A percentile compares a stretch with the other conserved stretches of the same genome.
phyloP scores from a whole-genome alignment of 2,113 vertebrate genomes.

The Brienomyrus brachyistius region DNA sequence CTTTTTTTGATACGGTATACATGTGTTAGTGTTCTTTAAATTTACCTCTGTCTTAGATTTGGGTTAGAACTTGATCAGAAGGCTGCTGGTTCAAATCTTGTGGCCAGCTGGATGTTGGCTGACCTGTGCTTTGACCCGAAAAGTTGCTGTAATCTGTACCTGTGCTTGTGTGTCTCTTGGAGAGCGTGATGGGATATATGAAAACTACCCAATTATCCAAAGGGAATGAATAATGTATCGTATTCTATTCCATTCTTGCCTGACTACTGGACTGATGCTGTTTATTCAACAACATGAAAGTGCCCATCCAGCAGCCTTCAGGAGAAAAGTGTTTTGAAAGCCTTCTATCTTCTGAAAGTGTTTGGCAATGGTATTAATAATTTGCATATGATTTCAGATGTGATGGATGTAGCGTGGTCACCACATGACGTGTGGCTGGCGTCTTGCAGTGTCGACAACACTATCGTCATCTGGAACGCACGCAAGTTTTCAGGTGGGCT shows the following conservation, averaged over 20 bases:
- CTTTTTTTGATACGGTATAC: neutral
- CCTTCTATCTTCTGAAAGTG: neutral
- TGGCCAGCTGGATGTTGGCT: neutral
- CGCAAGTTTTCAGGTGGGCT: slow-evolving; percentile 89
- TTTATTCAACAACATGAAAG: neutral
- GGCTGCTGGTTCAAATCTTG: neutral
- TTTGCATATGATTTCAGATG: slow-evolving; percentile 64
- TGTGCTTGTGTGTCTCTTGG: no score
- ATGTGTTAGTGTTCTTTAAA: neutral
- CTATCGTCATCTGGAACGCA: slow-evolving; percentile 96
- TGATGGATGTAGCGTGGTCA: slow-evolving; percentile 98
- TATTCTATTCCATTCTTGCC: neutral
- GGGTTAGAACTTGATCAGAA: neutral
- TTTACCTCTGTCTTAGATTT: neutral
- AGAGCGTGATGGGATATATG: neutral
- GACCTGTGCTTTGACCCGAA: no score
- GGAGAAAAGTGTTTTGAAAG: neutral
- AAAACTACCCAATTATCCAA: neutral
- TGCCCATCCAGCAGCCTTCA: neutral
- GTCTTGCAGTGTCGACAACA: slow-evolving; percentile 97
- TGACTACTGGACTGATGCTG: neutral
- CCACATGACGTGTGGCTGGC: slow-evolving; percentile 95
- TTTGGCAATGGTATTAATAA: neutral
- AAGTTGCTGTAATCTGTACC: no score
- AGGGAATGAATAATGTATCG: neutral